Evolutionary conservation across 2,113 vertebrate genomes (phyloP).

Genomic region (Microcebus tavaratra): DNA sequence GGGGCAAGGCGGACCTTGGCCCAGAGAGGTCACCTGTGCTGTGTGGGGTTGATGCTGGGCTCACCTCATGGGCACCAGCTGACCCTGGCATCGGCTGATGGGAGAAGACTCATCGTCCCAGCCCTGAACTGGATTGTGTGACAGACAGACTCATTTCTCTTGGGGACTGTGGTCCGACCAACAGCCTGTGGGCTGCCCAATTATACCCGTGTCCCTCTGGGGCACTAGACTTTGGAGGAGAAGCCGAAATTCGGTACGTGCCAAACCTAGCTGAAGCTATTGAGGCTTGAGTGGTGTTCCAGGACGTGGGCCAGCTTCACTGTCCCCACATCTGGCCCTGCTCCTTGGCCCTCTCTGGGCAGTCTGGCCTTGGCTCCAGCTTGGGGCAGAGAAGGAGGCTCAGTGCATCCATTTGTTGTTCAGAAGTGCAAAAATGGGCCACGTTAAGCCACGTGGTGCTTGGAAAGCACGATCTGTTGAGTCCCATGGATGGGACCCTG

Average conservation of each 20-base stretch:
- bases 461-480: neutral
- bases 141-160: neutral
- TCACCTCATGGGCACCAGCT: neutral
- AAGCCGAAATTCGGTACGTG: constrained; percentile 60
- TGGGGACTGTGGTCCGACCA: neutral
- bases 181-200: constrained; percentile 47
- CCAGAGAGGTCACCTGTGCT: neutral
- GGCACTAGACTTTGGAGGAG: constrained; percentile 61
- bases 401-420: neutral
- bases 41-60: neutral
- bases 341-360: neutral
- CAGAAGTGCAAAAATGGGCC: neutral
- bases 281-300: neutral
- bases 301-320: constrained; percentile 49
- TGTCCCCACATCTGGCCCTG: neutral
- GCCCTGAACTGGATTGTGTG: neutral
- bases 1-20: no score
- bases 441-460: neutral
- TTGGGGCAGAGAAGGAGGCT: neutral
- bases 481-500: neutral
- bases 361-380: neutral
- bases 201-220: neutral
- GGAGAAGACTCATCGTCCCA: neutral
- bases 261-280: constrained; percentile 70
- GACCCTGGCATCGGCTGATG: neutral